phyloP scores from a whole-genome alignment of 2,797 vertebrate genomes.

The Spinibarbus caldwelli region DNA sequence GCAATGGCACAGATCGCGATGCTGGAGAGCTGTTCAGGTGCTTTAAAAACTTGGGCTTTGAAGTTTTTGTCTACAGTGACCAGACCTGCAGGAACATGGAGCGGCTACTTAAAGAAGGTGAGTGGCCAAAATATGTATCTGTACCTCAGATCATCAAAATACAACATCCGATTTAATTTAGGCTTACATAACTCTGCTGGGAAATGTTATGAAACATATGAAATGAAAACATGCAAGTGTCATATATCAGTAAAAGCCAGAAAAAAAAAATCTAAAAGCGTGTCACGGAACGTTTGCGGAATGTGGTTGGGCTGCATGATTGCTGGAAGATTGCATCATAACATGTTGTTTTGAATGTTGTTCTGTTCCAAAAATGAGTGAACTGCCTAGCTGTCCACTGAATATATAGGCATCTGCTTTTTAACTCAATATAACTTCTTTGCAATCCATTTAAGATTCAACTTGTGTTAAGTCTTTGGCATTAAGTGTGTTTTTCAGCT shows the following conservation, averaged over 20 bases:
- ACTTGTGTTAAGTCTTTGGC: background rate
- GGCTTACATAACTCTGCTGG: background rate
- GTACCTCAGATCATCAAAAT: background rate
- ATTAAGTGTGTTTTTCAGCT: background rate
- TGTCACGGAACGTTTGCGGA: background rate
- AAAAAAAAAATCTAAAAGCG: background rate
- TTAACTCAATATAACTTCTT: background rate
- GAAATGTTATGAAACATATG: background rate
- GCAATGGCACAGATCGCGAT: conserved; percentile 93
- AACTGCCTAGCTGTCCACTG: background rate
- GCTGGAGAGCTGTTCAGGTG: conserved; percentile 89
- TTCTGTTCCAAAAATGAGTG: background rate
- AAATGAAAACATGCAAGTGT: background rate
- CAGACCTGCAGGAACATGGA: conserved; percentile 88
- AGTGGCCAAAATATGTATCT: conserved; percentile 49
- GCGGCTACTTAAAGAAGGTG: conserved; percentile 84
- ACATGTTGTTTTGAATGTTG: conserved; percentile 1
- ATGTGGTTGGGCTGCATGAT: conserved; percentile 7
- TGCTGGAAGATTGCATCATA: background rate
- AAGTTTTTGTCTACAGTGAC: conserved; percentile 86
- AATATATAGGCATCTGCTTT: background rate
- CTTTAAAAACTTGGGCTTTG: conserved; percentile 90
- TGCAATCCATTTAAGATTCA: background rate
- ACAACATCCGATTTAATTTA: background rate
- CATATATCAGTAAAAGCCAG: background rate